A percentile compares a stretch with the other conserved stretches of the same genome.
phyloP scores from a whole-genome alignment of 2,888 invertebrate species.

The Toxonevra muliebris region DNA sequence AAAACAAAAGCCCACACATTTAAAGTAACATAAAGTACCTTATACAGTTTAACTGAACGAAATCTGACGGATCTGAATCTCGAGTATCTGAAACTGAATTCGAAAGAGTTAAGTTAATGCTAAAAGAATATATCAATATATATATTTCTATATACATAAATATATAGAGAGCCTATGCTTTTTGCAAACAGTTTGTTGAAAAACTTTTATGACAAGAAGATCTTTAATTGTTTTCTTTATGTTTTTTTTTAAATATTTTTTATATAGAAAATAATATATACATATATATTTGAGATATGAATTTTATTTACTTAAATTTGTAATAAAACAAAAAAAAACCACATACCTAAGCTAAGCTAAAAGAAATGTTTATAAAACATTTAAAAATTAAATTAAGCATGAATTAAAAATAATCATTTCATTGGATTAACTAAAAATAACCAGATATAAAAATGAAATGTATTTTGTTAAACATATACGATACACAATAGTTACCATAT shows the following conservation, averaged over 20 bases:
- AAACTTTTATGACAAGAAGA: not conserved
- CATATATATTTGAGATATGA: not conserved
- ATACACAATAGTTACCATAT: too few relatives aligned
- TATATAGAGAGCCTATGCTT: too few relatives aligned
- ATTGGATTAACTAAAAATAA: too few relatives aligned
- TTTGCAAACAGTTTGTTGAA: not conserved
- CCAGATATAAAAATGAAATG: too few relatives aligned
- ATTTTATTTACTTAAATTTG: too few relatives aligned
- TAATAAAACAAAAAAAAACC: not conserved
- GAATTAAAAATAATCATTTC: too few relatives aligned
- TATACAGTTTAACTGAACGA: slow-evolving; percentile 3
- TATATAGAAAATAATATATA: not conserved
- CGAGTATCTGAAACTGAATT: slow-evolving; percentile 3
- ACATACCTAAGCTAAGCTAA: not conserved
- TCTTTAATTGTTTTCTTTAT: not conserved
- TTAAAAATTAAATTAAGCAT: too few relatives aligned
- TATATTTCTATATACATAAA: not conserved
- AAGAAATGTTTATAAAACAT: not conserved
- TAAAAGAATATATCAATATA: not conserved
- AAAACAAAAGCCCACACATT: not conserved
- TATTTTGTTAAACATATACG: too few relatives aligned
- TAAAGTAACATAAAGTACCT: slow-evolving; percentile 2
- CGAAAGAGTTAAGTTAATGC: not conserved
- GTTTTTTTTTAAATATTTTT: not conserved
- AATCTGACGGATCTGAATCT: not conserved